Conservation (phyloP, 2,113 vertebrate genomes). For the Myotis davidii region DNA sequence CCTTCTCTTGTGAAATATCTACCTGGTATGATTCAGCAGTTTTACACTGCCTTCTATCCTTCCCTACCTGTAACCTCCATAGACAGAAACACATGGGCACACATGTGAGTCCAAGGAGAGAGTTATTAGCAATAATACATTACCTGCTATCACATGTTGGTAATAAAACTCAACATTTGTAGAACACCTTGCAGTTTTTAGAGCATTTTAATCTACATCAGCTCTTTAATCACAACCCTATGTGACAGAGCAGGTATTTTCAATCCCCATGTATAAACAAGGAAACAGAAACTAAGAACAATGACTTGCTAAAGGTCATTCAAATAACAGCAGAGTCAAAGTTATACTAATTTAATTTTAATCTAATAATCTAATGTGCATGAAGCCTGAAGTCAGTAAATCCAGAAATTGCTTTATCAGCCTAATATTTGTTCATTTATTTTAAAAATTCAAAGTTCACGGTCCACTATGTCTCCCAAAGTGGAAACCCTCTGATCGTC, state of each 20-base stretch:
- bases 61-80: neutral
- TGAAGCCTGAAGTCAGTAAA: neutral
- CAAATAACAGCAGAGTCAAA: neutral
- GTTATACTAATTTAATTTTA: neutral
- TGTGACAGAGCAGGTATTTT: neutral
- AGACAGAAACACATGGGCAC: neutral
- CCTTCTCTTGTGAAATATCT: slow-evolving; percentile 60
- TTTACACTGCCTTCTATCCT: neutral
- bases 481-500: neutral
- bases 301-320: neutral
- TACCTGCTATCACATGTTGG: neutral
- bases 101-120: neutral
- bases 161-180: slow-evolving; percentile 13
- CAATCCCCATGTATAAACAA: neutral
- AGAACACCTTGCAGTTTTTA: neutral
- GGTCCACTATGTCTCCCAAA: neutral
- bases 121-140: neutral
- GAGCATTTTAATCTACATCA: slow-evolving; percentile 12
- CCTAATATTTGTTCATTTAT: neutral
- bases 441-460: neutral
- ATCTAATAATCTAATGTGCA: neutral
- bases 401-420: neutral
- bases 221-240: neutral
- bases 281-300: neutral
- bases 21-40: neutral